phyloP scores from a whole-genome alignment of 2,797 vertebrate genomes.

The Hydrophis major region DNA sequence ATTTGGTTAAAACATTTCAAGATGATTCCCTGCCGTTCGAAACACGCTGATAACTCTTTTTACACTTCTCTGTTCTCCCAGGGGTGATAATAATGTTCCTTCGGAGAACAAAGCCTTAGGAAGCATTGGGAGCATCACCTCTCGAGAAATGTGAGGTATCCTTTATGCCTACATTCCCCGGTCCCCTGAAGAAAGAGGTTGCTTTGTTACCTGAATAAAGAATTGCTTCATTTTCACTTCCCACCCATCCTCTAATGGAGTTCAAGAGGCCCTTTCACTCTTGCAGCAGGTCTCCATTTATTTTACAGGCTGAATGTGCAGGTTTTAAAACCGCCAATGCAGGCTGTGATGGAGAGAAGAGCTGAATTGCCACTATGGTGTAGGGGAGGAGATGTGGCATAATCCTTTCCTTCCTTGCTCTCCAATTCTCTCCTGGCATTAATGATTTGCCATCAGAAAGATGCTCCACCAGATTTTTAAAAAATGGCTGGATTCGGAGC shows the following conservation, averaged over 20 bases:
- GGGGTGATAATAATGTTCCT: background rate
- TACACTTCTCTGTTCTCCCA: background rate
- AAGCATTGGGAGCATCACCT: background rate
- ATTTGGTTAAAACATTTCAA: background rate
- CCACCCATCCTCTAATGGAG: background rate
- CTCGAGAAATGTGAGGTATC: background rate
- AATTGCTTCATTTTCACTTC: background rate
- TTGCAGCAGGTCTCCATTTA: background rate
- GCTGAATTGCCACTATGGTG: background rate
- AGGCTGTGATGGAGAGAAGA: background rate
- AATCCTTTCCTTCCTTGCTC: background rate
- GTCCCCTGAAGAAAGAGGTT: background rate
- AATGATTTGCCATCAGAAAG: background rate
- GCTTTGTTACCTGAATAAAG: background rate
- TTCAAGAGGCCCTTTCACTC: background rate
- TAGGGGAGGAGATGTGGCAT: background rate
- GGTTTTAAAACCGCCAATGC: background rate
- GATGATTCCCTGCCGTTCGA: background rate
- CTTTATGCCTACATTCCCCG: background rate
- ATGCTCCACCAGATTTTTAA: background rate
- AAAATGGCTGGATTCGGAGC: background rate
- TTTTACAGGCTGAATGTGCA: background rate
- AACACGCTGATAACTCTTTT: background rate
- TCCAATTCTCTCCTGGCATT: no score
- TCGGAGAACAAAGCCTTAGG: background rate